Evolutionary conservation across 2,113 vertebrate genomes (phyloP).

Genomic region (Oreocharis arfaki): DNA sequence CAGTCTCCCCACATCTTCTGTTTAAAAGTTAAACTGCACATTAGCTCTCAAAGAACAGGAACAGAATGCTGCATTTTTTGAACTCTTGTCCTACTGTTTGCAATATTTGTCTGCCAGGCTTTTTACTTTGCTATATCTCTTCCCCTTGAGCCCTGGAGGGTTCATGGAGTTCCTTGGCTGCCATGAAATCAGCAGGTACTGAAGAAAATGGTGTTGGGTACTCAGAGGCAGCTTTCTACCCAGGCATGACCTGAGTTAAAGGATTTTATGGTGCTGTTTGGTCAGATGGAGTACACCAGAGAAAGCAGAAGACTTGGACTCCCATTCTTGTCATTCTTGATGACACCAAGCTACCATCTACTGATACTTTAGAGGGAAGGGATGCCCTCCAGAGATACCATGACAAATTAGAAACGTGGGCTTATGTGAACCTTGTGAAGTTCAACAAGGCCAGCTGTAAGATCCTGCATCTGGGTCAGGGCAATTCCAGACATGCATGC

Average conservation of each 20-base stretch:
- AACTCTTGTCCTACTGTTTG: background rate
- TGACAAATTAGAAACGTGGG: background rate
- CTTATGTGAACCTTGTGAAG: background rate
- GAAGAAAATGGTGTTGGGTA: background rate
- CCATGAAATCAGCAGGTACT: background rate
- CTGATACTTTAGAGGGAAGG: background rate
- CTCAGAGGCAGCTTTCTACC: background rate
- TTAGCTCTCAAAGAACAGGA: background rate
- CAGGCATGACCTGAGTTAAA: background rate
- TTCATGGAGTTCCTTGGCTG: background rate
- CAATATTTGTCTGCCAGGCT: background rate
- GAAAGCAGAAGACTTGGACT: background rate
- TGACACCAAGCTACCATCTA: background rate
- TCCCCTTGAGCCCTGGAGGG: background rate
- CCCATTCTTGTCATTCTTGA: background rate
- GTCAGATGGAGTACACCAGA: background rate
- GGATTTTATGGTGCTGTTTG: background rate
- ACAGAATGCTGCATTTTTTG: background rate
- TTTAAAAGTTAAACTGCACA: background rate
- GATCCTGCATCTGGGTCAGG: background rate
- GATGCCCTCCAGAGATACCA: background rate
- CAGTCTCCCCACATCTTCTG: background rate
- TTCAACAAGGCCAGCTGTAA: background rate
- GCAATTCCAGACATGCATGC: background rate
- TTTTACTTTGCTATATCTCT: background rate